Percentiles rank a stretch among this genome's conserved stretches.
phyloP scores from a whole-genome alignment of 2,797 vertebrate species.

The Sternarchorhynchus goeldii region DNA sequence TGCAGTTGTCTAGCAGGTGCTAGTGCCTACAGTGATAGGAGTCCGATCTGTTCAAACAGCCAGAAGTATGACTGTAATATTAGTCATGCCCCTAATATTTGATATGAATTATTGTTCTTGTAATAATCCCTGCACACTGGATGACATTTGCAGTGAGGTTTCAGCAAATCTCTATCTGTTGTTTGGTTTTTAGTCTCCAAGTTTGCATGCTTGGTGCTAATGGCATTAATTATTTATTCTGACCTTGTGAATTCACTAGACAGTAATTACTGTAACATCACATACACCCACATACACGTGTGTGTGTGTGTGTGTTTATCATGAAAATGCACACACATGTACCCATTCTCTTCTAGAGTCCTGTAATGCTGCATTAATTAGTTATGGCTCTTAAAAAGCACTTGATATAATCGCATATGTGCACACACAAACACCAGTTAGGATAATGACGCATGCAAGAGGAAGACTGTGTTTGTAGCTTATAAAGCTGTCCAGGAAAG shows the following conservation, averaged over 20 bases:
- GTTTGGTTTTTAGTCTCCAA: conserved; percentile 34
- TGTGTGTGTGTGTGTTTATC: too few species aligned
- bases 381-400: conserved; percentile 14
- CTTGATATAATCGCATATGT: conserved; percentile 15
- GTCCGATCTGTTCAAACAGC: conserved; percentile 48
- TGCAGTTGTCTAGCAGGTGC: conserved; percentile 32
- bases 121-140: conserved; percentile 46
- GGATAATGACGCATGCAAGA: conserved; percentile 6
- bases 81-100: conserved; percentile 46
- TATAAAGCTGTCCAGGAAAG: conserved; percentile 1
- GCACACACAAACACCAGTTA: conserved; percentile 4
- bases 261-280: conserved; percentile 28
- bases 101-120: conserved; percentile 46
- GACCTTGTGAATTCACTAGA: conserved; percentile 24
- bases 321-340: background rate
- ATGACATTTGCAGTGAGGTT: conserved; percentile 38
- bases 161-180: conserved; percentile 9
- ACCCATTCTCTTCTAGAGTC: background rate
- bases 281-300: background rate
- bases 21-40: conserved; percentile 44
- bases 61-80: conserved; percentile 48
- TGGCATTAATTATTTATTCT: conserved; percentile 34
- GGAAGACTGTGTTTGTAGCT: conserved; percentile 6
- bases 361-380: conserved; percentile 3
- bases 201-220: conserved; percentile 29